Conservation (phyloP, 2,113 vertebrate species). For the Phainopepla nitens region DNA sequence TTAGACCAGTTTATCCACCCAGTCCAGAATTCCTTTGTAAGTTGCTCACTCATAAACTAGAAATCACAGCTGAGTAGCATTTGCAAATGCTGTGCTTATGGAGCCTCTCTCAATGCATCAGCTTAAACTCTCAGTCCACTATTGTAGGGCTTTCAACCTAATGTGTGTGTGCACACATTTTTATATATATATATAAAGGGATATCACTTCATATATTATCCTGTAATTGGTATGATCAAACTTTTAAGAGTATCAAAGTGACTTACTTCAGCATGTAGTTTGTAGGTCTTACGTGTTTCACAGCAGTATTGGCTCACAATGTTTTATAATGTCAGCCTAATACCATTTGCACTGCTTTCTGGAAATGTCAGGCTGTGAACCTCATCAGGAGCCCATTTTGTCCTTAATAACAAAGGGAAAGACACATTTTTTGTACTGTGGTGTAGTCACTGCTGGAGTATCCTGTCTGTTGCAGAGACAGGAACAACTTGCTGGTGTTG, state of each 20-base stretch:
- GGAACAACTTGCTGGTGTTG: not conserved
- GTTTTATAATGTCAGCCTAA: not conserved
- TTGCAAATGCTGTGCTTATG: not conserved
- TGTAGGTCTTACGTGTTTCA: not conserved
- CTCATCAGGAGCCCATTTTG: not conserved
- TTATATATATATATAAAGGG: too few relatives aligned
- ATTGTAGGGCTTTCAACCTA: not conserved
- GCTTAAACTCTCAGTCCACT: not conserved
- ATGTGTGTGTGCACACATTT: accelerated
- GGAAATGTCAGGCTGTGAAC: not conserved
- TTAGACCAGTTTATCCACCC: not conserved
- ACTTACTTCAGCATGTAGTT: not conserved
- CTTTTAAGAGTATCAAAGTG: not conserved
- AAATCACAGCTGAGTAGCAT: not conserved
- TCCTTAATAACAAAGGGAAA: not conserved
- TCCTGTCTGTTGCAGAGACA: not conserved
- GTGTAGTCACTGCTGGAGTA: not conserved
- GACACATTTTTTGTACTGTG: not conserved
- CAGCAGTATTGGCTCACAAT: not conserved
- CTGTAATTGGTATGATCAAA: not conserved
- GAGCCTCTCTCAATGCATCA: not conserved
- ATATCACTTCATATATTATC: not conserved
- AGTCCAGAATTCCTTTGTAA: conserved; percentile 39
- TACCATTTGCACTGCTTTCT: not conserved
- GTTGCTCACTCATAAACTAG: not conserved